Percentiles rank a stretch among this genome's conserved stretches.
These are phyloP conservation scores for Orthosia incerta DNA, from an alignment of 2,888 invertebrate genomes.

Conservation along the genomic window DNA sequence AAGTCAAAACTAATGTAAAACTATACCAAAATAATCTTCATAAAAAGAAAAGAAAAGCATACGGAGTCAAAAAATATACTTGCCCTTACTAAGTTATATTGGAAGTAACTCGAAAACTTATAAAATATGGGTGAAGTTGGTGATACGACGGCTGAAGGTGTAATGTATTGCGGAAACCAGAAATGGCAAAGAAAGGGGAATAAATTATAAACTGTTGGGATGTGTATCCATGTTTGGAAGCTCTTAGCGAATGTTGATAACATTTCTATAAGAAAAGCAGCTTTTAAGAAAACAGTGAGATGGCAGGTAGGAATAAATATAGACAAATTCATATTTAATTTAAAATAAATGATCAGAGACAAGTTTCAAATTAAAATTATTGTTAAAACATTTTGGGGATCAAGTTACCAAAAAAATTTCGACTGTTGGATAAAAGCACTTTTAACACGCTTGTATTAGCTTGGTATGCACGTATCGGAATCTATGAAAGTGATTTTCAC, in stretches of 20 bases:
- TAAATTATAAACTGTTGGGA: slow-evolving; percentile 55
- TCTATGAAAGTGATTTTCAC: too few species aligned
- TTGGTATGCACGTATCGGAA: too few species aligned
- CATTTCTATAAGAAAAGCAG: neutral
- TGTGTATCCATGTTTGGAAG: slow-evolving; percentile 17
- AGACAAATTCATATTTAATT: too few species aligned
- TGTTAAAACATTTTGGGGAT: too few species aligned
- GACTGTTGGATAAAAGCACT: too few species aligned
- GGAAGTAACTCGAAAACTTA: slow-evolving; percentile 66
- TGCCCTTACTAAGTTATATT: slow-evolving; percentile 63
- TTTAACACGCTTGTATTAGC: too few species aligned
- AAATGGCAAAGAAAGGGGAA: slow-evolving; percentile 55
- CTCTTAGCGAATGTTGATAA: slow-evolving; percentile 10
- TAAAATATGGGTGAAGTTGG: slow-evolving; percentile 68
- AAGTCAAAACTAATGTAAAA: slow-evolving; percentile 27
- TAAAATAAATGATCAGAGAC: too few species aligned
- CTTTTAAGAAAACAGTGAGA: neutral
- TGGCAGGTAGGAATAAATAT: too few species aligned
- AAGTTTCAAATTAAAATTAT: too few species aligned
- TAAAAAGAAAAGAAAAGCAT: slow-evolving; percentile 52
- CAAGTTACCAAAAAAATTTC: too few species aligned
- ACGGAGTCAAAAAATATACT: slow-evolving; percentile 57
- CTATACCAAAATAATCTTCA: slow-evolving; percentile 42
- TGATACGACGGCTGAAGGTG: slow-evolving; percentile 64
- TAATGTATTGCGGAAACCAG: slow-evolving; percentile 63